Base-by-base conservation (phyloP, 2,888 invertebrate genomes). In the Chymomyza fuscimana region DNA sequence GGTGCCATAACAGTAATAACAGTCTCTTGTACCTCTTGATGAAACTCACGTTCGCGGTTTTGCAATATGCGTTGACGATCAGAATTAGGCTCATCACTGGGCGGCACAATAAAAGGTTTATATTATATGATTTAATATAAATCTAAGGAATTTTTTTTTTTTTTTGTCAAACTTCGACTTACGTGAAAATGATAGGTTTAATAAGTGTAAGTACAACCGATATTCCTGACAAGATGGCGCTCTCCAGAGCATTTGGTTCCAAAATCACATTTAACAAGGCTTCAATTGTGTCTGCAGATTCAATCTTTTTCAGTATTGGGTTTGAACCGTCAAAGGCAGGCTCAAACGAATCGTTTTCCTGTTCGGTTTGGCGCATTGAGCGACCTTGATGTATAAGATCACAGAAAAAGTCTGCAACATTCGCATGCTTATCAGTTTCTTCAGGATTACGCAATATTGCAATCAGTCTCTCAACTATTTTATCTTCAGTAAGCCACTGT, bases 401-500 rank as follows among this genome's bases (percentile, higher is more conserved):
- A 93, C 96, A 96, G 88, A 98, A 94, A 92, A 97, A 94, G 92
- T 97, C 96, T 85, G 97, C 95, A 88, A 96, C 96, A 93, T 97
- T 98, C 88, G 94, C 94, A 90, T 98, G 96, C 87, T 96, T 95
- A 87, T 96, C 96, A 85, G 94, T 93, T 88, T 95, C 95, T 81
- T 94, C 92, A 79, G 94, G 93, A 76, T 94, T 94, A 86, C 95
- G 90, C 86, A 94, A 92, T 82, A 94, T 93, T 85, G 92, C 93
- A 88, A 94, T 93, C 90, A 98, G 93, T 91, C 95, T 95, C 92
- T 97, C 96, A 79, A 98, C 95, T 89, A 98, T 94, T 91, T 95
- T 94, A 92, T 97, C 95, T 91, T 96, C 96, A 91, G 96, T 96
- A 88, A 98, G 93, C 97, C 98, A 98, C 98, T 98, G 92, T 29